phyloP scores from a whole-genome alignment of 2,797 vertebrate genomes.

The Spheniscus humboldti region DNA sequence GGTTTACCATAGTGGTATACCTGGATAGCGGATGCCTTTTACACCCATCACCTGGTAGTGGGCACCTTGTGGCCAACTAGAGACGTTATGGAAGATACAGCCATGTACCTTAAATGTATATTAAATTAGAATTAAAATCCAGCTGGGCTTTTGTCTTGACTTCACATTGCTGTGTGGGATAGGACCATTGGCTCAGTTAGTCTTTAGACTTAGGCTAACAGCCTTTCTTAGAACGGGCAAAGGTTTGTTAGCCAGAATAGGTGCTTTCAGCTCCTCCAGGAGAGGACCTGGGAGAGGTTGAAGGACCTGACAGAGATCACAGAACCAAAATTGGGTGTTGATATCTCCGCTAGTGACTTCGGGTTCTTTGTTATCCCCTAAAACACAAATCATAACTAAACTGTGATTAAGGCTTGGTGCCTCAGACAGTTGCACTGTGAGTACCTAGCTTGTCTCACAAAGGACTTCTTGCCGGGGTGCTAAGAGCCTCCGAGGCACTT shows the following conservation, averaged over 20 bases:
- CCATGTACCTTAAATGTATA: not conserved
- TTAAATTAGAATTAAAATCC: not conserved
- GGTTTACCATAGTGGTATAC: not conserved
- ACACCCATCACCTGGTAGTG: not conserved
- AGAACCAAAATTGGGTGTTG: not conserved
- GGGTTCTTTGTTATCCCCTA: not conserved
- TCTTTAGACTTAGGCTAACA: not conserved
- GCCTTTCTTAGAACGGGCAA: not conserved
- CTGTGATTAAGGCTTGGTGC: accelerated
- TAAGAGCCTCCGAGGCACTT: accelerated
- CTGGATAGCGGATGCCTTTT: not conserved
- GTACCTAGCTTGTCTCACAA: not conserved
- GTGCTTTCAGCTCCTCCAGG: not conserved
- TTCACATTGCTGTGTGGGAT: not conserved
- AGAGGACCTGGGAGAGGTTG: not conserved
- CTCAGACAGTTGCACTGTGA: not conserved
- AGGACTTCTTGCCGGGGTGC: not conserved
- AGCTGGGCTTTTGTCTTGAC: not conserved
- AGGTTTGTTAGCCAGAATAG: not conserved
- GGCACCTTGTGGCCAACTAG: not conserved
- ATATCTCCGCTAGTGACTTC: not conserved
- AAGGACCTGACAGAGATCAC: not conserved
- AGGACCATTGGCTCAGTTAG: not conserved
- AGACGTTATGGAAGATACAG: not conserved
- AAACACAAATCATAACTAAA: accelerated